Evolutionary conservation across 1,140 invertebrate genomes (phyloP).

Genomic region (Dendroctonus ponderosae): DNA sequence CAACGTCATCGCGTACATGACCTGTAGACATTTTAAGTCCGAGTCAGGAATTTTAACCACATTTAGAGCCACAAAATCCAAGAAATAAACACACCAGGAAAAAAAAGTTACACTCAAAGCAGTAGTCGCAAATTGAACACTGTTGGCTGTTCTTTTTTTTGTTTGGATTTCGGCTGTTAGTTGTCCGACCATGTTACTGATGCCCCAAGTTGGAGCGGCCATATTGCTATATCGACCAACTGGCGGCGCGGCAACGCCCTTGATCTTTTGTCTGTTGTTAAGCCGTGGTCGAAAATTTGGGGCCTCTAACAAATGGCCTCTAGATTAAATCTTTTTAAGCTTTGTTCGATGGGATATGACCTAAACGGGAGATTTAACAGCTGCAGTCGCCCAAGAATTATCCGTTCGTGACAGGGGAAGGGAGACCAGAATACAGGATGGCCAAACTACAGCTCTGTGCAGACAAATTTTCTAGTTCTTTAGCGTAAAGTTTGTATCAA

Average conservation of each 20-base stretch:
- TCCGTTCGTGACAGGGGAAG: constrained; percentile 1
- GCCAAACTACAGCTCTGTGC: not conserved
- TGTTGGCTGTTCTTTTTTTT: constrained; percentile 27
- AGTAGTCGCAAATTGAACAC: constrained; percentile 25
- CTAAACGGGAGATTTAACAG: constrained; percentile 24
- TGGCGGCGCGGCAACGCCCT: constrained; percentile 33
- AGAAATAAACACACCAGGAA: constrained; percentile 1
- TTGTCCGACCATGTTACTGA: constrained; percentile 7
- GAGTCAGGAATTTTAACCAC: not conserved
- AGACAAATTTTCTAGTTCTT: not conserved
- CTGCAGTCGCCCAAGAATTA: constrained; percentile 12
- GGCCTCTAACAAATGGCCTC: constrained; percentile 18
- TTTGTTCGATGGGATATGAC: constrained; percentile 20
- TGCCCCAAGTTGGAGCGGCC: constrained; percentile 14
- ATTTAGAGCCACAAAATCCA: not conserved
- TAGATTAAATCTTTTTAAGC: constrained; percentile 27
- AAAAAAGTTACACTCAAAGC: constrained; percentile 11
- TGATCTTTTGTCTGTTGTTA: constrained; percentile 27
- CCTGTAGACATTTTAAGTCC: not conserved
- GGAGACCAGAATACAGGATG: constrained; percentile 8
- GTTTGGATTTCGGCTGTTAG: constrained; percentile 16
- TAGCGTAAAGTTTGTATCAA: no score
- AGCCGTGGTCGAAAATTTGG: constrained; percentile 23
- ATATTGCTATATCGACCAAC: constrained; percentile 36
- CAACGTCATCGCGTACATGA: constrained; percentile 19